A percentile compares a stretch with the other conserved stretches of the same genome.
phyloP scores from a whole-genome alignment of 2,797 vertebrate species.

The Channallabes apus region DNA sequence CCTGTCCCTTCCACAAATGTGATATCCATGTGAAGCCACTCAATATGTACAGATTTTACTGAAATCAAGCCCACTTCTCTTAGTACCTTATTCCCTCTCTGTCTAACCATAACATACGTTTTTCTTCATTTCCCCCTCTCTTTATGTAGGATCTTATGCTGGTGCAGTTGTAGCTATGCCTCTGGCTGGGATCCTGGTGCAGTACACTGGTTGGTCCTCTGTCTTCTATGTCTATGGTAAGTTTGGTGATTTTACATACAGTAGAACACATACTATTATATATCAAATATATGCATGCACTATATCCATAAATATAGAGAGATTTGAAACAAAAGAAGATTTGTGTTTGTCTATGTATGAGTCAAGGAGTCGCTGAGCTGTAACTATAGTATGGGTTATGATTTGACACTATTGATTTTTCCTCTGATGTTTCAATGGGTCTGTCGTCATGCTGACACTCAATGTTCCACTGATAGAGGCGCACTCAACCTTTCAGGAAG shows the following conservation, averaged over 20 bases:
- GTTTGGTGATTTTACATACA: conserved; percentile 45
- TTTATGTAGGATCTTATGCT: conserved; percentile 87
- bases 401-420: conserved; percentile 68
- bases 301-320: background rate
- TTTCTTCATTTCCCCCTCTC: background rate
- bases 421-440: conserved; percentile 63
- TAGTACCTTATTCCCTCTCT: background rate
- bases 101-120: background rate
- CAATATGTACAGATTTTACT: background rate
- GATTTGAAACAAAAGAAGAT: background rate
- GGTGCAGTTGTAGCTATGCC: conserved; percentile 96
- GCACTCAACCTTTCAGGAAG: conserved; percentile 19
- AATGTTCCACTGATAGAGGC: conserved; percentile 23
- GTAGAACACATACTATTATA: background rate
- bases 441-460: conserved; percentile 43
- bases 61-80: background rate
- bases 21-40: no score
- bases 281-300: background rate
- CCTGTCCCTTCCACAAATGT: background rate
- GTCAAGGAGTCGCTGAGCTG: conserved; percentile 34
- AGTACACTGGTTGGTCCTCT: conserved; percentile 95
- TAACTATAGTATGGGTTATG: conserved; percentile 71
- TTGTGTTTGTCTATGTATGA: conserved; percentile 8
- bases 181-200: conserved; percentile 90
- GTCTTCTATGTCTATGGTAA: conserved; percentile 97